phyloP scores from a whole-genome alignment of 1,140 invertebrate genomes.

The Amyelois transitella region DNA sequence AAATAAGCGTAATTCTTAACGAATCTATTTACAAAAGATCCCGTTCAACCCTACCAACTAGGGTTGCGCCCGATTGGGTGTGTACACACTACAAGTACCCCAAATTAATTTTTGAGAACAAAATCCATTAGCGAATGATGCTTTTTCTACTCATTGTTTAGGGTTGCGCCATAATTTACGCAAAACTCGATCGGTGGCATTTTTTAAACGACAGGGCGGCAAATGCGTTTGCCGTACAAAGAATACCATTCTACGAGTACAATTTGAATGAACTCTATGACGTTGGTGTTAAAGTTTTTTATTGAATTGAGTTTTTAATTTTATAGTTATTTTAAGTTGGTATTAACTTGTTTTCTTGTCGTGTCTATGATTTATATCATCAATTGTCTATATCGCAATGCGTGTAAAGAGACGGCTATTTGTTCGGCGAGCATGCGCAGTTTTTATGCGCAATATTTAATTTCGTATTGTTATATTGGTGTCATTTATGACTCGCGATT shows the following conservation, averaged over 20 bases:
- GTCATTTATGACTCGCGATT: conserved; percentile 53
- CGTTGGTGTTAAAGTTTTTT: conserved; percentile 13
- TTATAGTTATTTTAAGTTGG: conserved; percentile 19
- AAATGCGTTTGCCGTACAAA: conserved; percentile 29
- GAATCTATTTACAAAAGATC: neutral
- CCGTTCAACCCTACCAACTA: conserved; percentile 33
- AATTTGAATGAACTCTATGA: conserved; percentile 12
- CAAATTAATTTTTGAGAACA: conserved; percentile 71
- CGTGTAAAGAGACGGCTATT: conserved; percentile 66
- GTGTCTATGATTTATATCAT: conserved; percentile 64
- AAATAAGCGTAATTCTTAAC: too few species aligned
- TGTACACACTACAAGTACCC: conserved; percentile 58
- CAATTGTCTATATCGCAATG: conserved; percentile 66
- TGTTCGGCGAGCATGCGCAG: conserved; percentile 38
- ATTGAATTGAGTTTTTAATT: conserved; percentile 12
- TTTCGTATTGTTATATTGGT: conserved; percentile 54
- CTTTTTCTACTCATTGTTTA: conserved; percentile 61
- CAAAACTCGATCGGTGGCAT: conserved; percentile 56
- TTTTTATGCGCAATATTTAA: conserved; percentile 62
- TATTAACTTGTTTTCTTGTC: conserved; percentile 56
- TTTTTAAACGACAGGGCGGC: conserved; percentile 64
- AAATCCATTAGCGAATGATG: conserved; percentile 69
- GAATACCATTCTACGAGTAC: neutral
- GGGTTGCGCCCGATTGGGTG: conserved; percentile 54
- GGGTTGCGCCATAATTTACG: conserved; percentile 68